phyloP scores from a whole-genome alignment of 2,888 invertebrate species.

The Drosophila subsilvestris region DNA sequence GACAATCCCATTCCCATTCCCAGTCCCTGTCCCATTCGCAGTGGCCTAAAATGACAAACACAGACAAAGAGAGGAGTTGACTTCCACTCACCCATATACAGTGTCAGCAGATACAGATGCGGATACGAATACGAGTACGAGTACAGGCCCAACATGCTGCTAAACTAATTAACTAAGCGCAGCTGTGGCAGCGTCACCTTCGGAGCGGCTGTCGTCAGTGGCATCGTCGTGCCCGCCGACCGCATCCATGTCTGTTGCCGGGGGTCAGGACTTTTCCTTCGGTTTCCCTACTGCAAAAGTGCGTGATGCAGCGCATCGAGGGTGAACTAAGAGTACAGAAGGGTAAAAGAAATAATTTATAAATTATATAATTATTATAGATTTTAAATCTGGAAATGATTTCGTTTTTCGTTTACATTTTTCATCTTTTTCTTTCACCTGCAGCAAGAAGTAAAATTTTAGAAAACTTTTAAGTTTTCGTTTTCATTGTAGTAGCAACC shows the following conservation, averaged over 20 bases:
- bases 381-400: too few species aligned
- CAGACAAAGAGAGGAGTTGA: conserved; percentile 3
- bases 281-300: conserved; percentile 59
- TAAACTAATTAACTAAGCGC: conserved; percentile 77
- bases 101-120: conserved; percentile 2
- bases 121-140: conserved; percentile 12
- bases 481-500: neutral
- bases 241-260: conserved; percentile 49
- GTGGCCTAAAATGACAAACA: conserved; percentile 60
- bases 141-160: conserved; percentile 54
- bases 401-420: too few species aligned
- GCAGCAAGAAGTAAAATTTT: too few species aligned
- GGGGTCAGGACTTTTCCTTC: conserved; percentile 58
- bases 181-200: conserved; percentile 55
- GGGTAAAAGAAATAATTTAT: too few species aligned
- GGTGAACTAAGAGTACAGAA: neutral
- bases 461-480: too few species aligned
- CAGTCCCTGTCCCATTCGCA: conserved; percentile 18
- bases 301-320: conserved; percentile 62
- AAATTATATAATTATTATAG: too few species aligned
- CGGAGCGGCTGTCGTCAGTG: conserved; percentile 33
- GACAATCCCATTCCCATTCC: conserved; percentile 6
- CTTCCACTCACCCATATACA: conserved; percentile 20
- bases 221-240: conserved; percentile 3
- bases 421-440: too few species aligned